These are phyloP conservation scores for Amniataba percoides DNA, from an alignment of 2,797 vertebrate genomes.

Conservation along the genomic window DNA sequence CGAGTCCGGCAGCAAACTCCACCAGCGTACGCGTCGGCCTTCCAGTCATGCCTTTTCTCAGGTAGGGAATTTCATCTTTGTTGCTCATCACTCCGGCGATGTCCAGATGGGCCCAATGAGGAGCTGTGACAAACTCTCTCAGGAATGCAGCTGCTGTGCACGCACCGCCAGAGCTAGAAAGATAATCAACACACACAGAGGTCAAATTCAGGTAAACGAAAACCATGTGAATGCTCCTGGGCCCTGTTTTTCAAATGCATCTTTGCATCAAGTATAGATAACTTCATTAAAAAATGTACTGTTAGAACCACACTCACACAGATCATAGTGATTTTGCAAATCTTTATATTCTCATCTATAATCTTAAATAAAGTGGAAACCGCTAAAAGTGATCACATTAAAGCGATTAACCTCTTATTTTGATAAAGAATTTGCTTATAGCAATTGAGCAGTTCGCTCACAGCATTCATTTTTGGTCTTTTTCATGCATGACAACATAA, in stretches of 20 bases:
- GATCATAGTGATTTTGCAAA: not conserved
- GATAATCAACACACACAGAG: conserved; percentile 4
- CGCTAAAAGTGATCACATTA: no score
- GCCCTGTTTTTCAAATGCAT: not conserved
- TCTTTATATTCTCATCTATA: not conserved
- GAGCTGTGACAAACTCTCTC: conserved; percentile 91
- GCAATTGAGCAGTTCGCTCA: no score
- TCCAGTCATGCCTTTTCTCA: conserved; percentile 96
- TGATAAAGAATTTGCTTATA: no score
- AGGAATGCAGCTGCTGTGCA: conserved; percentile 98
- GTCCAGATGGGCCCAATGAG: conserved; percentile 97
- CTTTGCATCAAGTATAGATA: not conserved
- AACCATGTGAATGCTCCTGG: not conserved
- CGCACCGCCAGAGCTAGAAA: conserved; percentile 91
- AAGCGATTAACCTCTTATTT: no score
- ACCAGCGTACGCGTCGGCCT: conserved; percentile 94
- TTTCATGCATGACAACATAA: no score
- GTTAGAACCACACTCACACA: not conserved
- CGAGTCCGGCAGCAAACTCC: conserved; percentile 89
- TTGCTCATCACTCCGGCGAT: conserved; percentile 98
- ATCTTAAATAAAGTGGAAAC: not conserved
- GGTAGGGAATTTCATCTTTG: conserved; percentile 95
- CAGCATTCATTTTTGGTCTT: no score
- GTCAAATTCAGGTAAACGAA: conserved; percentile 15
- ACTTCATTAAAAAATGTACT: not conserved